phyloP scores from a whole-genome alignment of 2,113 vertebrate genomes.

The Alectura lathami region DNA sequence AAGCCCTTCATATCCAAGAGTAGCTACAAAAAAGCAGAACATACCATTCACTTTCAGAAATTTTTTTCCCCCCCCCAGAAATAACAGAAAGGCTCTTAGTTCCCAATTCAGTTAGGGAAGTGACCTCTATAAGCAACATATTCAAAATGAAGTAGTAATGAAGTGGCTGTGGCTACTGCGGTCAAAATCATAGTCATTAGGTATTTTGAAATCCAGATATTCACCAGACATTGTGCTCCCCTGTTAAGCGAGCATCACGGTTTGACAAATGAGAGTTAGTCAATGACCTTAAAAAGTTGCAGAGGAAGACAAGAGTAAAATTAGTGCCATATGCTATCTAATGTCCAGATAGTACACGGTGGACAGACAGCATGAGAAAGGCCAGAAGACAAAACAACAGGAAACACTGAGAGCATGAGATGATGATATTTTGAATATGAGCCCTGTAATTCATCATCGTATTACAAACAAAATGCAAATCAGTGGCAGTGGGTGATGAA shows the following conservation, averaged over 20 bases:
- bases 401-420: background rate
- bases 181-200: background rate
- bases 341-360: background rate
- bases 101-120: background rate
- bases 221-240: background rate
- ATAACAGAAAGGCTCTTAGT: background rate
- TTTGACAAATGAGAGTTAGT: background rate
- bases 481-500: background rate
- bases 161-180: background rate
- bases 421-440: background rate
- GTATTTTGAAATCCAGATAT: background rate
- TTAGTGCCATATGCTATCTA: background rate
- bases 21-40: background rate
- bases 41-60: constrained; percentile 10
- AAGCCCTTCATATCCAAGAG: background rate
- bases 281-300: background rate
- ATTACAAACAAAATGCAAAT: background rate
- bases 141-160: background rate
- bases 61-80: background rate
- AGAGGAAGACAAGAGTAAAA: background rate
- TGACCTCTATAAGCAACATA: background rate
- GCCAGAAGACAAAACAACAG: background rate
- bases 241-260: background rate
- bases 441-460: background rate
- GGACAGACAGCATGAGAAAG: background rate